A percentile compares a stretch with the other conserved stretches of the same genome.
phyloP scores from a whole-genome alignment of 2,888 invertebrate species.

The Phortica magna region DNA sequence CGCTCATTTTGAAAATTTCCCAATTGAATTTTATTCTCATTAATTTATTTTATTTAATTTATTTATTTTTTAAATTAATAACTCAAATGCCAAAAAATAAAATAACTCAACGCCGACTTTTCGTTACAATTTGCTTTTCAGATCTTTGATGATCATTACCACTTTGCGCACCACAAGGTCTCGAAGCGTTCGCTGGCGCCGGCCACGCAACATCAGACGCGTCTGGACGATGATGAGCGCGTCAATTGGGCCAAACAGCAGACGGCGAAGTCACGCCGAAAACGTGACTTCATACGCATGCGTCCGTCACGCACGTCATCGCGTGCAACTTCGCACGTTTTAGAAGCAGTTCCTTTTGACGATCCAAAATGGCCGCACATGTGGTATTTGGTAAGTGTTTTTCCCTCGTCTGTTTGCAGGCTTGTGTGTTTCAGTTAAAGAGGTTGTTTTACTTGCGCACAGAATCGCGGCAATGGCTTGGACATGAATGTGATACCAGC shows the following conservation, averaged over 20 bases:
- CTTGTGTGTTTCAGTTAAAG: neutral
- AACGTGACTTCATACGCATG: slow-evolving; percentile 86
- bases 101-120: slow-evolving; percentile 18
- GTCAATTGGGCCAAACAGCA: slow-evolving; percentile 93
- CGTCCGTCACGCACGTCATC: slow-evolving; percentile 74
- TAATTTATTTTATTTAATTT: neutral
- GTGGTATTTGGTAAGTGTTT: slow-evolving; percentile 96
- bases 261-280: slow-evolving; percentile 86
- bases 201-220: slow-evolving; percentile 84
- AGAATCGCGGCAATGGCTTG: slow-evolving; percentile 94
- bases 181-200: slow-evolving; percentile 87
- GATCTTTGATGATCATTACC: slow-evolving; percentile 93
- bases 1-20: slow-evolving; percentile 10
- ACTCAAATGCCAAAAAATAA: neutral
- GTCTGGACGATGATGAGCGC: slow-evolving; percentile 85
- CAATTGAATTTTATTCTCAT: neutral
- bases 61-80: neutral
- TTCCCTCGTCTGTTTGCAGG: neutral
- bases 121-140: slow-evolving; percentile 70
- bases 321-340: slow-evolving; percentile 61
- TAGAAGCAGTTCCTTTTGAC: slow-evolving; percentile 80
- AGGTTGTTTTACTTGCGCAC: slow-evolving; percentile 54
- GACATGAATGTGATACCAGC: slow-evolving; percentile 98
- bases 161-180: slow-evolving; percentile 89
- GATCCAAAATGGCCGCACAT: slow-evolving; percentile 96